Evolutionary conservation across 2,113 vertebrate species (phyloP), one percentile per base, ranked within the genome.

Genomic region (Tiliqua scincoides): DNA sequence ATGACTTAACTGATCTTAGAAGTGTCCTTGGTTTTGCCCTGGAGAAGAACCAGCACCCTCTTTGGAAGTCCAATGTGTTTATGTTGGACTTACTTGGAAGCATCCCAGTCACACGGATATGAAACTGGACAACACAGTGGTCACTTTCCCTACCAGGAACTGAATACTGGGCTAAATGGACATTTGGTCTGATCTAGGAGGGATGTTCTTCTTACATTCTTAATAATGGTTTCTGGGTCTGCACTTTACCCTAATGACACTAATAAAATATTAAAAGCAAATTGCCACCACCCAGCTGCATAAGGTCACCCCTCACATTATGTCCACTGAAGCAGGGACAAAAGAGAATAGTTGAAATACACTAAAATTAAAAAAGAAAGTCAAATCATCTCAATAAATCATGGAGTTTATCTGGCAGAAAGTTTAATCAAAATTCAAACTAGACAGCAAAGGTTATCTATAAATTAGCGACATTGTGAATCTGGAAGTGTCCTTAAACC

Each of bases 251-350:
- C 85, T 62, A 83, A 87, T 76, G 32, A 43, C 1, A 82, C 76
- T 65, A 68, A 78, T 91, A 80, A 91, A 90, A 85, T n/a, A 85
- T n/a, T 57, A 43, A 71, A 87, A 61, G 2, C 62, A 11, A 4
- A 27, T 57, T 37, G 32, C 17, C 48, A 1, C 40, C 83, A 75
- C 85, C 37, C 61, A 86, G 73, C 71, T 52, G 30, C 14, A 80
- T 89, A 93, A 93, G 89, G 87, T 91, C 91, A 87, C 30, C 1
- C 54, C 3, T 32, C 40, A 18, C 3, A 9, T 88, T 82, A 40
- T 27, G 74, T n/a, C 89, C 86, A 63, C 48, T 10, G 79, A 43
- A 93, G 90, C 86, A 52, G 0, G 0, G 40, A 83, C 87, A 71
- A 78, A 62, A 43, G n/a, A 70, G 23, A 77, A 83, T 71, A 48